These are phyloP conservation scores for Ornithoptera alexandrae DNA, from an alignment of 2,888 invertebrate species.

Conservation along the genomic window DNA sequence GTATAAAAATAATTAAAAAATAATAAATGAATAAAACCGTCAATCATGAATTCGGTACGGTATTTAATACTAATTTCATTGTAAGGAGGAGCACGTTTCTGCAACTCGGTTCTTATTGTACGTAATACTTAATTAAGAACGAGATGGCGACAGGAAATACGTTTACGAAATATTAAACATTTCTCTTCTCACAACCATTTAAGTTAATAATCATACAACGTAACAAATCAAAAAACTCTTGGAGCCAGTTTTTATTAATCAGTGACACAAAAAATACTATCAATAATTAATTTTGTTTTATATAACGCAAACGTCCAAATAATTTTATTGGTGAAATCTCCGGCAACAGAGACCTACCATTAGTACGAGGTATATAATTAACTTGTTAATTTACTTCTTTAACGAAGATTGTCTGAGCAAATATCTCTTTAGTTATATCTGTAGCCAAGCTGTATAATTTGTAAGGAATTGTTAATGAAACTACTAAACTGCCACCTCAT, in stretches of 20 bases:
- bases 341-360: too few relatives aligned
- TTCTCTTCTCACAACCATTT: background rate
- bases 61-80: slow-evolving; percentile 15
- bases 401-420: too few relatives aligned
- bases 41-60: background rate
- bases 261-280: too few relatives aligned
- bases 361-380: too few relatives aligned
- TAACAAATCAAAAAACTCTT: background rate
- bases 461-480: too few relatives aligned
- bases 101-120: slow-evolving; percentile 20
- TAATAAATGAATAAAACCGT: background rate
- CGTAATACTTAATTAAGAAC: slow-evolving; percentile 17
- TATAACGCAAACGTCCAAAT: too few relatives aligned
- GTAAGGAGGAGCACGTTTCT: slow-evolving; percentile 9
- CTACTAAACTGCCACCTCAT: too few relatives aligned
- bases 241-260: background rate
- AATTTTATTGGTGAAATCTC: too few relatives aligned
- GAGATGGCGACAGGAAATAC: slow-evolving; percentile 19
- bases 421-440: too few relatives aligned
- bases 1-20: background rate
- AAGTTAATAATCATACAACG: background rate
- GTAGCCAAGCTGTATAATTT: too few relatives aligned
- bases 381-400: too few relatives aligned
- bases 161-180: background rate
- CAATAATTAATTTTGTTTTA: too few relatives aligned